Conservation (phyloP, 2,797 vertebrate genomes). For the Crossoptilon crossoptilon region DNA sequence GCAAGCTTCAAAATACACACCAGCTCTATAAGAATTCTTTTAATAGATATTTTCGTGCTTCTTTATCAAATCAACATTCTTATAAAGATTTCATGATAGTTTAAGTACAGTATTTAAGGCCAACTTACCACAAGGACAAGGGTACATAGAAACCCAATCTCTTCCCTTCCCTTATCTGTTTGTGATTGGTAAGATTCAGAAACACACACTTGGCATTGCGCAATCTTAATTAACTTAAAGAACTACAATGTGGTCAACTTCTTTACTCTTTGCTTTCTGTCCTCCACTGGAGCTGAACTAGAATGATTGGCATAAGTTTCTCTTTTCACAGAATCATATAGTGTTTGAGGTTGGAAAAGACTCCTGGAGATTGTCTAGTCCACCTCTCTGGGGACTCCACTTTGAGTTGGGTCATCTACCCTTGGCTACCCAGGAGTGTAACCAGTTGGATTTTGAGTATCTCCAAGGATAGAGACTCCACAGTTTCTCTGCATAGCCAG, state of each 20-base stretch:
- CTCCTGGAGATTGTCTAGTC: neutral
- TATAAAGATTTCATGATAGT: neutral
- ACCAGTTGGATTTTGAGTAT: neutral
- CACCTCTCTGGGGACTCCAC: neutral
- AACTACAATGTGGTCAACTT: neutral
- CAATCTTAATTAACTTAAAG: neutral
- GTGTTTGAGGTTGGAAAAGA: neutral
- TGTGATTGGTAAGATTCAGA: neutral
- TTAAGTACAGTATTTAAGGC: neutral
- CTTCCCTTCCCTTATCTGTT: neutral
- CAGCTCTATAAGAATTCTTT: neutral
- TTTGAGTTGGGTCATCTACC: neutral
- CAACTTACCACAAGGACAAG: neutral
- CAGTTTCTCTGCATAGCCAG: neutral
- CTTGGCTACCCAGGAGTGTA: neutral
- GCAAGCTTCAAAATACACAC: neutral
- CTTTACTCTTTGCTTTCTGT: neutral
- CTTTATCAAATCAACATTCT: neutral
- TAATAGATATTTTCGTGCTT: neutral
- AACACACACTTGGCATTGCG: neutral
- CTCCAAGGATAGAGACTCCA: neutral
- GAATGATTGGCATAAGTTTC: neutral
- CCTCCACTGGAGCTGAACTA: neutral
- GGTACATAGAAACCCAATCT: accelerated
- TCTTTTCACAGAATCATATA: neutral